Percentiles rank a stretch among this genome's conserved stretches.
Conservation (phyloP, 2,797 vertebrate genomes). For the Pteropus rufus region DNA sequence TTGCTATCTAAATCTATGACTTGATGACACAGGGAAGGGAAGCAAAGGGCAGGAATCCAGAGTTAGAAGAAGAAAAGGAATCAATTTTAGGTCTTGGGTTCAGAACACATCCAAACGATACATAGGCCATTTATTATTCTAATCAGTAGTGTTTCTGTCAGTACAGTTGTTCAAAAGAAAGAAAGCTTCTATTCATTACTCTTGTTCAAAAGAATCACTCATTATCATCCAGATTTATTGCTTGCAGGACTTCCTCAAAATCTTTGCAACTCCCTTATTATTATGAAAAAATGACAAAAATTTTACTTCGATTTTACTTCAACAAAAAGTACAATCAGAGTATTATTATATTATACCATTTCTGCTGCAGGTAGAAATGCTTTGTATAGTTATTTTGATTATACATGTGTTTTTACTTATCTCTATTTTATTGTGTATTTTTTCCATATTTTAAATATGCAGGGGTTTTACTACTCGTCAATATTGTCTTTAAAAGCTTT, state of each 20-base stretch:
- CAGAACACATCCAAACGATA: neutral
- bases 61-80: neutral
- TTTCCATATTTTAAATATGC: conserved; percentile 28
- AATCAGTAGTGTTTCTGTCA: neutral
- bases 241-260: neutral
- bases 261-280: neutral
- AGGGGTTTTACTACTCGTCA: conserved; percentile 12
- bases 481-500: conserved; percentile 49
- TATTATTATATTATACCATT: neutral
- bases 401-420: neutral
- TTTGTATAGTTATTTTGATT: neutral
- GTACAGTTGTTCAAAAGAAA: neutral
- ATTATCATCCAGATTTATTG: neutral
- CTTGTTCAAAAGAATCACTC: neutral
- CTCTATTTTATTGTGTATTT: conserved; percentile 27
- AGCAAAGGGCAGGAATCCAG: neutral
- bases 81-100: neutral
- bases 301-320: neutral
- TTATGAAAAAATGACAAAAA: conserved; percentile 11
- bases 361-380: neutral
- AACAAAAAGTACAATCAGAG: neutral
- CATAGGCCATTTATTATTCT: neutral
- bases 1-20: neutral
- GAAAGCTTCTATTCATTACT: neutral
- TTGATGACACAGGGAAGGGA: neutral